phyloP scores from a whole-genome alignment of 2,113 vertebrate species.

The Pachypanchax playfairii region DNA sequence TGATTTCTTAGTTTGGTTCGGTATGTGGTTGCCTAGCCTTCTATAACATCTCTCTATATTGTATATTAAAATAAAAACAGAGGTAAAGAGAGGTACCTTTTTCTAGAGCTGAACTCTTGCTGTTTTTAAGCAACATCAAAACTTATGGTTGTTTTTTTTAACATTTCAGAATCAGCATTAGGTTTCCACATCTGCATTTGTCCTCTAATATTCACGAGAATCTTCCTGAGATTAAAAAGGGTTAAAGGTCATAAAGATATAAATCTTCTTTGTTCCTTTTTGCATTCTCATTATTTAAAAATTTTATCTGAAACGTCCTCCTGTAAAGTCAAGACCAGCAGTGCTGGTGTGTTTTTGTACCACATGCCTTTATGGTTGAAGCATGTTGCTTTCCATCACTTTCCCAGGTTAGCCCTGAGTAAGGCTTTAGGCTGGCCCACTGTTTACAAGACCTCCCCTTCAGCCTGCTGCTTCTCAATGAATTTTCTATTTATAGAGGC shows the following conservation, averaged over 20 bases:
- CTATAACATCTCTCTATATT: conserved; percentile 22
- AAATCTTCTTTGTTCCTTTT: background rate
- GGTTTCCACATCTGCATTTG: too few relatives aligned
- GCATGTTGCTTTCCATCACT: conserved; percentile 74
- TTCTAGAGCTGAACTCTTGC: too few relatives aligned
- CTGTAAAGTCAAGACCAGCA: conserved; percentile 43
- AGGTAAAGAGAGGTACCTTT: background rate
- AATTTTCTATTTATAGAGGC: conserved; percentile 81
- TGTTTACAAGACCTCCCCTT: conserved; percentile 80
- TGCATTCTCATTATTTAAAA: background rate
- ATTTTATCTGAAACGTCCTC: conserved; percentile 18
- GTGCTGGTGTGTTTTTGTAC: conserved; percentile 63
- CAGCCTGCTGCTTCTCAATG: conserved; percentile 77
- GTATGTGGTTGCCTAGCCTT: conserved; percentile 18
- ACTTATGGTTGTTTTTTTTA: too few relatives aligned
- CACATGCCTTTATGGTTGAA: conserved; percentile 54
- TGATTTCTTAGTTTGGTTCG: conserved; percentile 20
- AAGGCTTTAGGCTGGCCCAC: conserved; percentile 67
- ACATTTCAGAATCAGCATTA: too few relatives aligned
- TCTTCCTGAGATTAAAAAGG: too few relatives aligned
- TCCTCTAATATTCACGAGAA: too few relatives aligned
- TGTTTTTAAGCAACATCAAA: background rate
- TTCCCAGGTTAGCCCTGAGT: conserved; percentile 72
- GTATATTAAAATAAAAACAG: conserved; percentile 24
- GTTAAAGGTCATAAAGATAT: too few relatives aligned